These are phyloP conservation scores for Mormyrus hasselquistii DNA, from an alignment of 2,797 vertebrate species.

Conservation along the genomic window DNA sequence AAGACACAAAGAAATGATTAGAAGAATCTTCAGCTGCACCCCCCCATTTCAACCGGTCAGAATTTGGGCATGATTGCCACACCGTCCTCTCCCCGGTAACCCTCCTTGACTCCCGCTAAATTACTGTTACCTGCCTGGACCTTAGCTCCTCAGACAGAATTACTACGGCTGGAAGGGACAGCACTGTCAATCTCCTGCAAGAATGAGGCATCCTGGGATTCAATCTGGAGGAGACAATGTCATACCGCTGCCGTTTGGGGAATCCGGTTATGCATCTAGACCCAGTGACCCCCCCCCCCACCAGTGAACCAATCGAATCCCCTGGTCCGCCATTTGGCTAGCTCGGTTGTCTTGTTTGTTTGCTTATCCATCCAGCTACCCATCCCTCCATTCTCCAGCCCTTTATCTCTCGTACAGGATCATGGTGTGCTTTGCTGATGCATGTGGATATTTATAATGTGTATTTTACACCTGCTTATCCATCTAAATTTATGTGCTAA, in stretches of 20 bases:
- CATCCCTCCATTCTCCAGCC: not conserved
- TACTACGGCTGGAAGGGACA: slow-evolving; percentile 64
- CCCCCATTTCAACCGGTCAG: slow-evolving; percentile 55
- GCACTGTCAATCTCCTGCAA: slow-evolving; percentile 66
- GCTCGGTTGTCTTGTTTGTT: not conserved
- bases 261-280: slow-evolving; percentile 54
- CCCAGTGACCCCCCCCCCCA: slow-evolving; percentile 32
- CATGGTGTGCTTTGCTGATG: not conserved
- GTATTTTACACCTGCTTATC: slow-evolving; percentile 1
- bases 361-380: not conserved
- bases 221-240: slow-evolving; percentile 64
- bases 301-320: not conserved
- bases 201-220: slow-evolving; percentile 65
- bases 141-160: slow-evolving; percentile 61
- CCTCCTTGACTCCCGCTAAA: slow-evolving; percentile 49
- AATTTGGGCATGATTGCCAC: slow-evolving; percentile 58
- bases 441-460: not conserved
- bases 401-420: not conserved
- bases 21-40: slow-evolving; percentile 51
- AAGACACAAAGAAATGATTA: slow-evolving; percentile 64
- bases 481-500: not conserved
- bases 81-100: slow-evolving; percentile 55
- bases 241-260: slow-evolving; percentile 45
- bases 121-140: slow-evolving; percentile 64
- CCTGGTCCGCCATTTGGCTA: not conserved